Evolutionary conservation across 2,888 invertebrate species (phyloP).

Genomic region (Myopa testacea): DNA sequence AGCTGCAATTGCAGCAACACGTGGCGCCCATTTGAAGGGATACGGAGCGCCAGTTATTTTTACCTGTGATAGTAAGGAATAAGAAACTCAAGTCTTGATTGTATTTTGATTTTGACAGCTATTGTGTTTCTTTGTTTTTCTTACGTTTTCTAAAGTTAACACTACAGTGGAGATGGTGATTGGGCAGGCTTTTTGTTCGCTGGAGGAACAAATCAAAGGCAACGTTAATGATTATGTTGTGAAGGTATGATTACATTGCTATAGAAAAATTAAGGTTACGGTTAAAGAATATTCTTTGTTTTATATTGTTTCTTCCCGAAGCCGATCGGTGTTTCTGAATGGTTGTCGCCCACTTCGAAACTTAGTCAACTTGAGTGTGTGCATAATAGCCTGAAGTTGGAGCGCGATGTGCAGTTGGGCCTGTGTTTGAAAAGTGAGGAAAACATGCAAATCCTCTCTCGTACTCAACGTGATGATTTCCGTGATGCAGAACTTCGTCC

Average conservation of each 20-base stretch:
- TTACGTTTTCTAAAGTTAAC: constrained; percentile 73
- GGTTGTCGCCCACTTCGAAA: constrained; percentile 84
- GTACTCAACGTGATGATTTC: constrained; percentile 86
- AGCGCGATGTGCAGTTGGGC: constrained; percentile 84
- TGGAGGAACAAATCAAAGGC: constrained; percentile 79
- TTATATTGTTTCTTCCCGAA: constrained; percentile 26
- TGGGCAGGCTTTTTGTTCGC: constrained; percentile 83
- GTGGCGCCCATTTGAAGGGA: constrained; percentile 62
- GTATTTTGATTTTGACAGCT: background rate
- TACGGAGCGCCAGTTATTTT: constrained; percentile 81
- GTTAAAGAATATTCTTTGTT: background rate
- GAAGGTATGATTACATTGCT: constrained; percentile 58
- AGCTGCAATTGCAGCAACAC: constrained; percentile 55
- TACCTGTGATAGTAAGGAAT: constrained; percentile 85
- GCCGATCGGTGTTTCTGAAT: constrained; percentile 86
- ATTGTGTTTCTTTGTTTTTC: constrained; percentile 18
- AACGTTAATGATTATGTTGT: constrained; percentile 77
- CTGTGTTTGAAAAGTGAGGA: constrained; percentile 76
- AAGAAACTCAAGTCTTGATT: background rate
- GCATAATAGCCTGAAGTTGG: constrained; percentile 91
- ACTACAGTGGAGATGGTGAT: constrained; percentile 89
- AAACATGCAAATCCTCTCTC: constrained; percentile 77
- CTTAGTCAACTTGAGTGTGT: constrained; percentile 93
- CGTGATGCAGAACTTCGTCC: constrained; percentile 79
- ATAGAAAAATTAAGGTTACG: background rate